These are phyloP conservation scores for Cherax quadricarinatus DNA, from an alignment of 1,140 invertebrate genomes.

Conservation along the genomic window DNA sequence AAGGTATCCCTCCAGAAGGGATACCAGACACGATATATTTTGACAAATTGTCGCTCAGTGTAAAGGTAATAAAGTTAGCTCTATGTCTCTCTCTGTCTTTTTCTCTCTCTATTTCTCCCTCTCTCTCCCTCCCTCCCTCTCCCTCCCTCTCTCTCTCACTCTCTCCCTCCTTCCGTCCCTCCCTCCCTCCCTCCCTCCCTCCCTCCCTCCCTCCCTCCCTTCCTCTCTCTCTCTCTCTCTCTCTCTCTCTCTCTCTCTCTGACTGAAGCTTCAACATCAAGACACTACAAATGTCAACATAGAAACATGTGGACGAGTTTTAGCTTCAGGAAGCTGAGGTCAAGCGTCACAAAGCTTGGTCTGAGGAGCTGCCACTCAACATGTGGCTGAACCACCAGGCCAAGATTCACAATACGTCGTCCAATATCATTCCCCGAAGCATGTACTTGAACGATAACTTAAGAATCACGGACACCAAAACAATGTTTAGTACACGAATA, in stretches of 20 bases:
- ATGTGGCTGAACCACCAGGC: no score
- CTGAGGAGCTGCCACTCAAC: no score
- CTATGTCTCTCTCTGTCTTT: neutral
- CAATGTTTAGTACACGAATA: neutral
- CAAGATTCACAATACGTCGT: neutral
- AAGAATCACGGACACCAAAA: neutral
- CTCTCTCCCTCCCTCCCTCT: neutral
- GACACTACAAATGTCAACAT: no score
- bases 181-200: conserved; percentile 25
- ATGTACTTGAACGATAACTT: neutral
- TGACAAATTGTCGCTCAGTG: neutral
- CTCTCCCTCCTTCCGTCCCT: conserved; percentile 13
- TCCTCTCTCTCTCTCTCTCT: no score
- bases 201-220: conserved; percentile 16
- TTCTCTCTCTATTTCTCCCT: neutral
- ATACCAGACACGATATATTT: no score
- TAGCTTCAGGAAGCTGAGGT: no score
- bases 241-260: no score
- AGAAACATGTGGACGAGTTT: no score
- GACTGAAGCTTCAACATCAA: no score
- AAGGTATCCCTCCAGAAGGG: no score
- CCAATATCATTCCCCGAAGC: neutral
- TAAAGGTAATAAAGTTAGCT: neutral
- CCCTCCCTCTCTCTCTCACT: neutral
- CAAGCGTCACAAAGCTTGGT: no score